Conservation (phyloP, 2,113 vertebrate species). For the Menidia beryllina region DNA sequence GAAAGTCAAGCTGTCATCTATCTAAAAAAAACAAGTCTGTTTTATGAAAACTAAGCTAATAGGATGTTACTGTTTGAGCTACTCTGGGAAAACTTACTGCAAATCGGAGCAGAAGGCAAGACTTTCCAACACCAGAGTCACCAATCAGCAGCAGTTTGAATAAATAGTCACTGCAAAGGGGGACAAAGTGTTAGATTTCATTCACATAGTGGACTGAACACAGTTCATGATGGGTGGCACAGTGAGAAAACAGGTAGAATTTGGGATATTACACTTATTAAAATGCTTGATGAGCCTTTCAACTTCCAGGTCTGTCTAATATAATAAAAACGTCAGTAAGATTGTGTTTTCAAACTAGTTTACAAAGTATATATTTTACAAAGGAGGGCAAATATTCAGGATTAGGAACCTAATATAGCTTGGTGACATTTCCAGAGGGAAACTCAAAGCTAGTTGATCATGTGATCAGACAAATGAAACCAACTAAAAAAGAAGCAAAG, state of each 20-base stretch:
- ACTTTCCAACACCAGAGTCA: slow-evolving; percentile 99
- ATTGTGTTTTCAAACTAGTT: too few species aligned
- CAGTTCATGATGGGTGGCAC: too few species aligned
- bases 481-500: not conserved
- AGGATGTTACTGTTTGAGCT: not conserved
- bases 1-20: too few species aligned
- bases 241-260: not conserved
- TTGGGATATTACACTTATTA: not conserved
- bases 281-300: not conserved
- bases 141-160: slow-evolving; percentile 99
- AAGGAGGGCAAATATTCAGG: slow-evolving; percentile 3
- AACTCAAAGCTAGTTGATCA: not conserved
- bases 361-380: not conserved
- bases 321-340: too few species aligned
- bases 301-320: too few species aligned
- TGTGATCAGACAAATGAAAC: too few species aligned
- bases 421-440: not conserved
- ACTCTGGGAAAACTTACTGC: slow-evolving; percentile 87
- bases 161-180: slow-evolving; percentile 96
- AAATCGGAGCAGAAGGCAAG: slow-evolving; percentile 98
- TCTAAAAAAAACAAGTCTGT: not conserved
- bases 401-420: not conserved
- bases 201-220: not conserved
- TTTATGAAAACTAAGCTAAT: not conserved
- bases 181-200: slow-evolving; percentile 15